These are phyloP conservation scores for Gobio gobio DNA, from an alignment of 2,113 vertebrate species.

Conservation along the genomic window DNA sequence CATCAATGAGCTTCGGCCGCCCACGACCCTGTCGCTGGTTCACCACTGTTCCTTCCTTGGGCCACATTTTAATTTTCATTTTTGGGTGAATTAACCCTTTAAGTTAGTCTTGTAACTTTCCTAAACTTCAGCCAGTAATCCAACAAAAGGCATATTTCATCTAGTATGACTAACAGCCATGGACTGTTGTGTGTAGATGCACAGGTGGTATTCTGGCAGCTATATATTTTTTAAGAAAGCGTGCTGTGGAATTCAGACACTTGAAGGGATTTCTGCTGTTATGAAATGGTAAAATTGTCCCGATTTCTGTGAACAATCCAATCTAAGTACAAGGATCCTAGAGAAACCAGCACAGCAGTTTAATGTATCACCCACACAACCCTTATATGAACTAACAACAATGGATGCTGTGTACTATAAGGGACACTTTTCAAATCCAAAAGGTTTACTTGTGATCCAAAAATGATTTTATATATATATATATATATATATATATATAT, in stretches of 20 bases:
- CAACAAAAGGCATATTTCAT: background rate
- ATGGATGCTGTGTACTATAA: background rate
- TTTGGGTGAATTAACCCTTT: too few relatives aligned
- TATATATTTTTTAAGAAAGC: background rate
- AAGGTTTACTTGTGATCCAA: background rate
- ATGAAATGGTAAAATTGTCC: background rate
- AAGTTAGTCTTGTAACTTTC: background rate
- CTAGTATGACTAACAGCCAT: background rate
- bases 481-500: too few relatives aligned
- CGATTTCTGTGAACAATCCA: conserved; percentile 7
- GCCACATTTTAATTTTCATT: too few relatives aligned
- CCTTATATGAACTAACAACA: background rate
- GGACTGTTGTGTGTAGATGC: background rate
- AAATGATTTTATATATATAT: too few relatives aligned
- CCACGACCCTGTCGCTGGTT: too few relatives aligned
- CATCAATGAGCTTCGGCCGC: too few relatives aligned
- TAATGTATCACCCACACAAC: conserved; percentile 7
- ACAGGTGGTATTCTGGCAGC: background rate
- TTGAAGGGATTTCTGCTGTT: background rate
- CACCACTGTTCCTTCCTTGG: too few relatives aligned
- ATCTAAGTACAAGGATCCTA: background rate
- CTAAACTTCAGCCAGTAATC: background rate
- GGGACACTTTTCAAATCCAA: background rate
- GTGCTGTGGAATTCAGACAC: background rate
- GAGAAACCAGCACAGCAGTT: conserved; percentile 18